Conservation (phyloP, 1,140 invertebrate genomes). For the Heliconius congener region DNA sequence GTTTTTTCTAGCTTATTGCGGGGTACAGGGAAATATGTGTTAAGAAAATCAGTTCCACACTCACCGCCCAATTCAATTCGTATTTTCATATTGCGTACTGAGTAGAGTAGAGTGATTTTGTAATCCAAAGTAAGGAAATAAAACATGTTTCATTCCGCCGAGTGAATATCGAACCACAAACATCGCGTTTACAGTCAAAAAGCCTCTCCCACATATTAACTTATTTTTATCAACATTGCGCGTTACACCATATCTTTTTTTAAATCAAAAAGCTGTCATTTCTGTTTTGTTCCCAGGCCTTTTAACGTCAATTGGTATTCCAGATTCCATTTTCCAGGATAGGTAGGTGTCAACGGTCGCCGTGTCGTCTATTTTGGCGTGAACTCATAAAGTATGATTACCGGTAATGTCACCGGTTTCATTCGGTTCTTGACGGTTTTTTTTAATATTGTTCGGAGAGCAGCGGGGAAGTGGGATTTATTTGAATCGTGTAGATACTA, state of each 20-base stretch:
- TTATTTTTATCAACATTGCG: background rate
- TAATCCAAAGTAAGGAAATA: too few species aligned
- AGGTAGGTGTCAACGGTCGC: conserved; percentile 60
- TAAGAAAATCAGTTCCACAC: background rate
- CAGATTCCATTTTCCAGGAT: conserved; percentile 52
- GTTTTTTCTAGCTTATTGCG: too few species aligned
- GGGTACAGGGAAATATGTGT: background rate
- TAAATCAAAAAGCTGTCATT: background rate
- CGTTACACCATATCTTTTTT: background rate
- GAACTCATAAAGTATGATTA: conserved; percentile 71
- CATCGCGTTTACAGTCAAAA: too few species aligned
- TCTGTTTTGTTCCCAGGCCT: background rate
- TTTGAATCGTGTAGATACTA: conserved; percentile 5
- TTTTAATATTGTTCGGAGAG: conserved; percentile 47
- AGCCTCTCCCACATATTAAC: too few species aligned
- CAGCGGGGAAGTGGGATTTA: conserved; percentile 35
- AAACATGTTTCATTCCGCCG: too few species aligned
- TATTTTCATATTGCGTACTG: background rate
- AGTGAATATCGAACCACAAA: too few species aligned
- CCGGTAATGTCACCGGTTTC: conserved; percentile 60
- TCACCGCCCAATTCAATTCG: background rate
- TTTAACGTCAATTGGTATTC: conserved; percentile 11
- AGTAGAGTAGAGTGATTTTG: too few species aligned
- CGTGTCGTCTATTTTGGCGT: conserved; percentile 64
- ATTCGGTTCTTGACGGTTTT: conserved; percentile 53